These are phyloP conservation scores for Xyrichtys novacula DNA, from an alignment of 2,797 vertebrate species.

Conservation along the genomic window DNA sequence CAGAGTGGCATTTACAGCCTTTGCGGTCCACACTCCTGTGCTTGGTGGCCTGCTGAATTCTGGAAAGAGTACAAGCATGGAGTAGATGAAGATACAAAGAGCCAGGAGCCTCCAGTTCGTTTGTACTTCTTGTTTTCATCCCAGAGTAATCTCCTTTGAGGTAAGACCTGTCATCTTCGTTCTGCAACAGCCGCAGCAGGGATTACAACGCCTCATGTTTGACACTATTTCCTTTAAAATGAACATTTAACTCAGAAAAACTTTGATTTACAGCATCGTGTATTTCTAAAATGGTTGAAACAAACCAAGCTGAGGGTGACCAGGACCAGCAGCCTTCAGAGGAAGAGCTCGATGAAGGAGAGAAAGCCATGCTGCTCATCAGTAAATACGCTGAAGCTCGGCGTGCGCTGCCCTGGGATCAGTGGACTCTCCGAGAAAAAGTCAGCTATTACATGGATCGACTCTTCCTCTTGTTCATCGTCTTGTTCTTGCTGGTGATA, in stretches of 20 bases:
- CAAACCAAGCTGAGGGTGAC: conserved; percentile 33
- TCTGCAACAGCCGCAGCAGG: conserved; percentile 1
- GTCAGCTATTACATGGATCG: conserved; percentile 77
- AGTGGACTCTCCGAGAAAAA: conserved; percentile 81
- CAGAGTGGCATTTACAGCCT: conserved; percentile 37
- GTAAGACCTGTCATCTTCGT: conserved; percentile 49
- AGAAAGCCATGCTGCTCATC: conserved; percentile 65
- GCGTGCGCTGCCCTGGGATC: conserved; percentile 75
- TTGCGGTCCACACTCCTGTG: conserved; percentile 6
- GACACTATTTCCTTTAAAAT: neutral
- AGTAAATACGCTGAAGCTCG: conserved; percentile 65
- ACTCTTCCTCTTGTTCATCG: conserved; percentile 77
- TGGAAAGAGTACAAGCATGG: conserved; percentile 15
- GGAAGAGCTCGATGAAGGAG: conserved; percentile 61
- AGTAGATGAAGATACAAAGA: conserved; percentile 27
- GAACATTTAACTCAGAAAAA: conserved; percentile 5
- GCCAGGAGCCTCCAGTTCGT: conserved; percentile 6
- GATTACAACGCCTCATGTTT: neutral
- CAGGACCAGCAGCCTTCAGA: conserved; percentile 60
- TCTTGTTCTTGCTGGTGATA: conserved; percentile 61
- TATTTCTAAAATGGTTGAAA: conserved; percentile 66
- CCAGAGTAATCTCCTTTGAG: conserved; percentile 35
- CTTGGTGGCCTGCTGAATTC: conserved; percentile 5
- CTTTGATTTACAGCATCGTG: conserved; percentile 17
- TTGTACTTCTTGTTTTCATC: neutral